phyloP scores from a whole-genome alignment of 2,888 invertebrate genomes.

The Prosapia bicincta region DNA sequence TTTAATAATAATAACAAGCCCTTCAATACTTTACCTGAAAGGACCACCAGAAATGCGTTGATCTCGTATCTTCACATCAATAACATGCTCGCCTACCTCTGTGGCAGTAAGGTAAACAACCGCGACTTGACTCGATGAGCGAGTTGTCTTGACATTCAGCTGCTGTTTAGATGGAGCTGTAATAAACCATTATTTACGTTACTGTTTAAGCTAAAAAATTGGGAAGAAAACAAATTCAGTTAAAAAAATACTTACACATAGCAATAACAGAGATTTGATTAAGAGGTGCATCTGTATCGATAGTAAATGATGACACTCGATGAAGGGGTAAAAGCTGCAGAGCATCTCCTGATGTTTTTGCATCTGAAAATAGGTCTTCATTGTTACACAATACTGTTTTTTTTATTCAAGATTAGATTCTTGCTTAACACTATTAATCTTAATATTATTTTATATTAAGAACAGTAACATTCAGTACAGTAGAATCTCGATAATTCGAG shows the following conservation, averaged over 20 bases:
- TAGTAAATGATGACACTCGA: slow-evolving; percentile 54
- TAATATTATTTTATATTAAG: too few relatives aligned
- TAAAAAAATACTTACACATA: slow-evolving; percentile 45
- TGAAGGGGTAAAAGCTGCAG: slow-evolving; percentile 58
- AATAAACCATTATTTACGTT: too few relatives aligned
- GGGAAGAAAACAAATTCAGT: too few relatives aligned
- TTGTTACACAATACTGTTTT: too few relatives aligned
- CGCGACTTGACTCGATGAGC: slow-evolving; percentile 39
- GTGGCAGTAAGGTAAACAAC: slow-evolving; percentile 49
- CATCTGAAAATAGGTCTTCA: slow-evolving; percentile 17
- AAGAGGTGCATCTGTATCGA: slow-evolving; percentile 46
- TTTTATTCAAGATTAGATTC: too few relatives aligned
- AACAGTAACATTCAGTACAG: too few relatives aligned
- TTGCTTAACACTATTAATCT: too few relatives aligned
- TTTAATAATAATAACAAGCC: too few relatives aligned
- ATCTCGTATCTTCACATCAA: slow-evolving; percentile 52
- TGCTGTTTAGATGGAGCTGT: slow-evolving; percentile 47
- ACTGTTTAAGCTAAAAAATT: too few relatives aligned
- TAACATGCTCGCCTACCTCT: slow-evolving; percentile 54
- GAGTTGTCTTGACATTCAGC: slow-evolving; percentile 46
- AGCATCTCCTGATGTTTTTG: slow-evolving; percentile 56
- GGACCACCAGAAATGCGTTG: slow-evolving; percentile 46
- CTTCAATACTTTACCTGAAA: slow-evolving; percentile 46
- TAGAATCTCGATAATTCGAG: too few relatives aligned
- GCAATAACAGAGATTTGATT: slow-evolving; percentile 51